Percentiles rank a stretch among this genome's conserved stretches.
phyloP scores from a whole-genome alignment of 2,888 invertebrate genomes.

The Diplolepis rosae region DNA sequence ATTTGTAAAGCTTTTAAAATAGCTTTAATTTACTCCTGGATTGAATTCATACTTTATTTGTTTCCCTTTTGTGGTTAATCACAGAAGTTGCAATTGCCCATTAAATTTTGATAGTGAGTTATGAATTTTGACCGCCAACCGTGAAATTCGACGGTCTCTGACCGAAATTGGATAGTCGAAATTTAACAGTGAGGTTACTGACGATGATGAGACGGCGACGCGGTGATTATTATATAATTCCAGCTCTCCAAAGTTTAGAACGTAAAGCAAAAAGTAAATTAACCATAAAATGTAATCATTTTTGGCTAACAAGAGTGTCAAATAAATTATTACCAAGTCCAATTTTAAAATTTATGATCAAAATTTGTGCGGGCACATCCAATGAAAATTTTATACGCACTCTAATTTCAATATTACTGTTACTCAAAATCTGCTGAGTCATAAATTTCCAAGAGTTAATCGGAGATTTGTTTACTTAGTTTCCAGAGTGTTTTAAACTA shows the following conservation, averaged over 20 bases:
- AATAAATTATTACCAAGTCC: no score
- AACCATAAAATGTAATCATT: neutral
- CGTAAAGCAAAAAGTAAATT: neutral
- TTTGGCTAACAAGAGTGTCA: no score
- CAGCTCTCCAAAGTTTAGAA: neutral
- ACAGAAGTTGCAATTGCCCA: neutral
- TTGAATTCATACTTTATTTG: neutral
- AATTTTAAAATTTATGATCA: no score
- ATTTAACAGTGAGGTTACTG: conserved; percentile 18
- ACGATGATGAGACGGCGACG: neutral
- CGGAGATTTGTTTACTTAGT: no score
- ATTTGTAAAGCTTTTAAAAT: neutral
- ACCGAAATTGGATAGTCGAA: conserved; percentile 11
- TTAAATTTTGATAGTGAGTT: conserved; percentile 8
- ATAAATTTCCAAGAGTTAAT: no score
- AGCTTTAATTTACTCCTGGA: neutral
- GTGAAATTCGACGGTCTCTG: conserved; percentile 12
- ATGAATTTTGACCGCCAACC: conserved; percentile 14
- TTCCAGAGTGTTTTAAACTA: no score
- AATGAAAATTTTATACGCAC: no score
- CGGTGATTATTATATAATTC: conserved; percentile 1
- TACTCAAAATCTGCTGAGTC: no score
- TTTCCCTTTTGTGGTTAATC: neutral
- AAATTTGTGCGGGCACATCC: no score
- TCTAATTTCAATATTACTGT: no score